Evolutionary conservation across 2,888 invertebrate species (phyloP).

Genomic region (Chalcis sispes): DNA sequence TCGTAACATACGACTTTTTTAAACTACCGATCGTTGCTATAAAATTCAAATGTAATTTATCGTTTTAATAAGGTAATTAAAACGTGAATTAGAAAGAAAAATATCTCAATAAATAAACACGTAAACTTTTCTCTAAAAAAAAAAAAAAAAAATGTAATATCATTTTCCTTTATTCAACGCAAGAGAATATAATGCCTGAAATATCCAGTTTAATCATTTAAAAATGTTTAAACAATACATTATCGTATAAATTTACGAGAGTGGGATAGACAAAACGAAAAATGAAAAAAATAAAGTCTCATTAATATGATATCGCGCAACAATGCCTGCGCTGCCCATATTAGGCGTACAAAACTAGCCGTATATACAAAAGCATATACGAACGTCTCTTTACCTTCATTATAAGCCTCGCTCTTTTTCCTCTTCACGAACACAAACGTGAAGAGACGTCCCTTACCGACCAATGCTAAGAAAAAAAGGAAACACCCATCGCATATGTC

Average conservation of each 20-base stretch:
- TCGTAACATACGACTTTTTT: too few species aligned
- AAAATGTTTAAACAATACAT: slow-evolving; percentile 17
- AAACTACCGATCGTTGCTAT: too few species aligned
- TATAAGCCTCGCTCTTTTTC: slow-evolving; percentile 16
- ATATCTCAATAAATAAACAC: too few species aligned
- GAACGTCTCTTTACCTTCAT: slow-evolving; percentile 17
- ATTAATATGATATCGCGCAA: slow-evolving; percentile 27
- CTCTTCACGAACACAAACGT: background rate
- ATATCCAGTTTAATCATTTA: background rate
- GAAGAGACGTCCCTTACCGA: background rate
- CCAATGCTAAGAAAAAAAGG: background rate
- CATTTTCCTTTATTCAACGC: too few species aligned
- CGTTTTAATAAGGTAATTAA: too few species aligned
- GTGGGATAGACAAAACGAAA: too few species aligned
- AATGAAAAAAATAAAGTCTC: background rate
- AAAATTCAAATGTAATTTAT: too few species aligned
- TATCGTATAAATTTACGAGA: background rate
- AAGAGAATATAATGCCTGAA: slow-evolving; percentile 1
- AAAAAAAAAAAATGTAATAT: too few species aligned
- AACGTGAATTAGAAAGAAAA: too few species aligned
- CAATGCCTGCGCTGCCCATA: slow-evolving; percentile 34
- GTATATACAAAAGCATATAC: background rate
- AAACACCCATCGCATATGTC: too few species aligned
- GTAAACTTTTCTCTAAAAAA: too few species aligned
- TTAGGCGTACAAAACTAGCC: slow-evolving; percentile 41